Evolutionary conservation across 2,113 vertebrate species (phyloP).

Genomic region (Bos taurus): DNA sequence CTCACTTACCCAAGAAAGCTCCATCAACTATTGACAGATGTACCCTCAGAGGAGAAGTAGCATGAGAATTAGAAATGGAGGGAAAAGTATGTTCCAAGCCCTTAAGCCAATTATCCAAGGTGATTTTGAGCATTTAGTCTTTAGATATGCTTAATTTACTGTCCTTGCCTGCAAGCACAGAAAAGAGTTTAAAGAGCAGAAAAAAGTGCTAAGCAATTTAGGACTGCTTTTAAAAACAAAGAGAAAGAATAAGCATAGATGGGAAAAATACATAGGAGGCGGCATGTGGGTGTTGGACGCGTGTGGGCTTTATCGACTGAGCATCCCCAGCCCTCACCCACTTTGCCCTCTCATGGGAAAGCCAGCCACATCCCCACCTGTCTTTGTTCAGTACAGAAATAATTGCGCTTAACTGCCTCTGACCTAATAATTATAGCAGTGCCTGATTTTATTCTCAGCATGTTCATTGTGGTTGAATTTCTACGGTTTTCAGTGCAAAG

Average conservation of each 20-base stretch:
- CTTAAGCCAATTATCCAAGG: constrained; percentile 74
- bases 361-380: constrained; percentile 13
- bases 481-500: constrained; percentile 20
- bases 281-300: background rate
- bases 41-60: constrained; percentile 62
- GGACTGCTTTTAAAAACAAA: constrained; percentile 54
- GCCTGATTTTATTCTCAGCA: constrained; percentile 61
- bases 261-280: background rate
- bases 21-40: constrained; percentile 67
- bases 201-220: constrained; percentile 36
- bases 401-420: constrained; percentile 54
- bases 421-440: constrained; percentile 57
- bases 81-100: constrained; percentile 57
- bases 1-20: constrained; percentile 69
- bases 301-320: background rate
- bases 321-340: background rate
- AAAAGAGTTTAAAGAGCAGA: constrained; percentile 49
- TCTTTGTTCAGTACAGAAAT: constrained; percentile 60
- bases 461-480: constrained; percentile 47
- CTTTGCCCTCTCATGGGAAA: background rate
- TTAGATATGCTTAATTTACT: constrained; percentile 77
- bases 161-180: constrained; percentile 69
- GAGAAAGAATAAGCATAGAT: background rate
- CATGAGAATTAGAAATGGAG: constrained; percentile 48
- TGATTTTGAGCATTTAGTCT: constrained; percentile 70